Conservation (phyloP, 2,113 vertebrate species). For the Malurus melanocephalus region DNA sequence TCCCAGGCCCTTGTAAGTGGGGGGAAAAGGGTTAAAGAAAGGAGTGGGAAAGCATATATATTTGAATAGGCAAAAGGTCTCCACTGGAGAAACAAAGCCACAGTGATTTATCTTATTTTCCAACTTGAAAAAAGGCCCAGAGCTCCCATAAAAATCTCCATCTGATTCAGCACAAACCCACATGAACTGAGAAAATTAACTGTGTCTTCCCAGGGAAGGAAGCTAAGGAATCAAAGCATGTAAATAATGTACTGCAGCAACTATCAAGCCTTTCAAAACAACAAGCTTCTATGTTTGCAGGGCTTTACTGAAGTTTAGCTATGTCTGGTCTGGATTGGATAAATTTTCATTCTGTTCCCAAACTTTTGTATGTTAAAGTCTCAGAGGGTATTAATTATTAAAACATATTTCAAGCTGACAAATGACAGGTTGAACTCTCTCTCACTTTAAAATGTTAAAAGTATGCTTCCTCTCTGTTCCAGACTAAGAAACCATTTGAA, state of each 20-base stretch:
- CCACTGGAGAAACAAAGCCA: conserved; percentile 24
- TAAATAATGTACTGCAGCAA: not conserved
- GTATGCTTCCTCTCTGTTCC: not conserved
- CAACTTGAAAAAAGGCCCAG: conserved; percentile 17
- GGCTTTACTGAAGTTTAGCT: not conserved
- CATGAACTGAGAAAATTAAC: conserved; percentile 16
- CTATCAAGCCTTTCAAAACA: not conserved
- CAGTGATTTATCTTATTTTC: conserved; percentile 44
- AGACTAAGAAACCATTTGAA: not conserved
- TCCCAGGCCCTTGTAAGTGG: fast-evolving
- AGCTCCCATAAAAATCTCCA: conserved; percentile 28
- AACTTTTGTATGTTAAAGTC: not conserved
- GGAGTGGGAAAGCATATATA: not conserved
- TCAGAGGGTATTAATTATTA: conserved; percentile 4
- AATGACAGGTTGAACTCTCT: not conserved
- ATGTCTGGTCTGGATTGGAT: not conserved
- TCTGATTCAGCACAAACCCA: conserved; percentile 38
- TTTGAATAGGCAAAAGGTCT: conserved; percentile 39
- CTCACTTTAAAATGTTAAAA: conserved; percentile 15
- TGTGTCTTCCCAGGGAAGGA: not conserved
- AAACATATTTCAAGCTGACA: not conserved
- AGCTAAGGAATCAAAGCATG: conserved; percentile 23
- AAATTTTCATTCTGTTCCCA: not conserved
- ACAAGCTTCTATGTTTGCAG: not conserved
- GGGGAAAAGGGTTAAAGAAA: not conserved